Conservation (phyloP, 2,797 vertebrate genomes). For the Gymnothorax javanicus region DNA sequence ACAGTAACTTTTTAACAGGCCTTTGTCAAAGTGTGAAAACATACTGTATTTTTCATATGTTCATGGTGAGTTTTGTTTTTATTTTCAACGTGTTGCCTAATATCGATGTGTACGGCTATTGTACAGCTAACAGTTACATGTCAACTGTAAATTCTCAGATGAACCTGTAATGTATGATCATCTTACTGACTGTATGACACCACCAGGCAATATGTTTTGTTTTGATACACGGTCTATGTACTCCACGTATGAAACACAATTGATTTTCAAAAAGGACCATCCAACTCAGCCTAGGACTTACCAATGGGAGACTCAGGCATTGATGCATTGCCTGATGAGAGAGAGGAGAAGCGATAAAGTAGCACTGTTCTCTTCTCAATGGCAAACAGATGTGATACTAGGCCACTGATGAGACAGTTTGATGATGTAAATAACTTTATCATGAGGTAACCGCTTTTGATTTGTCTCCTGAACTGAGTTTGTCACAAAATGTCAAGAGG, state of each 20-base stretch:
- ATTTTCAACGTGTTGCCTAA: background rate
- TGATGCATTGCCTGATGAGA: slow-evolving; percentile 50
- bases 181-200: background rate
- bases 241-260: background rate
- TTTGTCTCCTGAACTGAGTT: background rate
- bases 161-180: background rate
- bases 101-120: background rate
- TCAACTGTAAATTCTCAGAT: background rate
- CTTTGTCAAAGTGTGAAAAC: background rate
- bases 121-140: background rate
- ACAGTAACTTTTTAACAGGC: background rate
- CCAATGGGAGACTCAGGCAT: slow-evolving; percentile 54
- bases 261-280: background rate
- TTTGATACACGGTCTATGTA: background rate
- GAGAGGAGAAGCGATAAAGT: background rate
- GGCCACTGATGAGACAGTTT: background rate
- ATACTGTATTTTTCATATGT: background rate
- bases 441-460: background rate
- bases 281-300: slow-evolving; percentile 47
- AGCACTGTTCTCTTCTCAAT: background rate
- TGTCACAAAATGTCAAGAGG: background rate
- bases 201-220: background rate
- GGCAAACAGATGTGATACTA: background rate
- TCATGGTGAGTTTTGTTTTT: background rate
- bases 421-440: background rate